These are phyloP conservation scores for Cenopis cana DNA, from an alignment of 2,888 invertebrate species.

Conservation along the genomic window DNA sequence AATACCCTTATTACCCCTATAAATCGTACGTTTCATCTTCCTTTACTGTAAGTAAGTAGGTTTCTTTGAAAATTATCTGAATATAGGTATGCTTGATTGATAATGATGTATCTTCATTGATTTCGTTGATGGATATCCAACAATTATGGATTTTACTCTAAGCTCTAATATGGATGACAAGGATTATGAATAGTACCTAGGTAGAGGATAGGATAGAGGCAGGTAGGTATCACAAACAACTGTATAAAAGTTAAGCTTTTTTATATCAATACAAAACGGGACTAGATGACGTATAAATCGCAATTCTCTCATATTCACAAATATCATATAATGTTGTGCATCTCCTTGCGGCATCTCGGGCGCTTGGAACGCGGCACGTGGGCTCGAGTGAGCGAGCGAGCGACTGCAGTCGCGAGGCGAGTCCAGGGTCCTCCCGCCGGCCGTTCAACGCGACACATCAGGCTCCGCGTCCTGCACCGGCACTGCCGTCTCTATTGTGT, in stretches of 20 bases:
- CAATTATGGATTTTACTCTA: not conserved
- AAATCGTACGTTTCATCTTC: too few relatives aligned
- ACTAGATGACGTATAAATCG: constrained; percentile 79
- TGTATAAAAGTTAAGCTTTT: constrained; percentile 48
- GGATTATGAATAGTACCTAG: not conserved
- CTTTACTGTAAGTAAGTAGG: too few relatives aligned
- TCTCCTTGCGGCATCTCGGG: constrained; percentile 67
- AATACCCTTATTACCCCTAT: too few relatives aligned
- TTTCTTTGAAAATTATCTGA: too few relatives aligned
- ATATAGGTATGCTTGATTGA: not conserved
- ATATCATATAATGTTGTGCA: constrained; percentile 67
- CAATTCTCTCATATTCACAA: constrained; percentile 74
- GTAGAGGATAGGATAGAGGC: not conserved
- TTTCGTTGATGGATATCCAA: not conserved
- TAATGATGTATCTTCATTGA: not conserved
- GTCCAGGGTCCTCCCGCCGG: constrained; percentile 70
- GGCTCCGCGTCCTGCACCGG: constrained; percentile 65
- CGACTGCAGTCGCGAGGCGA: constrained; percentile 70
- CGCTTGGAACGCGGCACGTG: constrained; percentile 57
- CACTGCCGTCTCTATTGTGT: constrained; percentile 81
- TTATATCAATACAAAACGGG: constrained; percentile 65
- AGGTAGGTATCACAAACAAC: constrained; percentile 49
- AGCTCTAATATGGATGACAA: not conserved
- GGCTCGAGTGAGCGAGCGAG: constrained; percentile 64
- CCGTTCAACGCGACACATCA: constrained; percentile 80